Base-by-base conservation (phyloP, 2,888 invertebrate species). In the Oscheius myriophilus region DNA sequence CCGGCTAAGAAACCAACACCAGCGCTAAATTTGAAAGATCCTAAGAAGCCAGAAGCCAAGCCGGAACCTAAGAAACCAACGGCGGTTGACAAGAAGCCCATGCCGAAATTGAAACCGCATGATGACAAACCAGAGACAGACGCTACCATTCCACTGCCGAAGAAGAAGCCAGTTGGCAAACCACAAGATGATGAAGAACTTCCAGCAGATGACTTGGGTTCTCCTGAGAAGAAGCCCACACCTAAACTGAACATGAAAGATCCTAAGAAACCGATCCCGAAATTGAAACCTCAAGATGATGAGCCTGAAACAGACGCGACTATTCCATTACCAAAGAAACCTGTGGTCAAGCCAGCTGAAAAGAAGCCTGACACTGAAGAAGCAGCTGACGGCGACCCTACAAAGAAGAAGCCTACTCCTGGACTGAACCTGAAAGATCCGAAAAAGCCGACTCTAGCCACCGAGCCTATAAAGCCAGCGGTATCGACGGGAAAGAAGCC, bases 101-200 rank as follows among this genome's bases (percentile, higher is more conserved):
- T 21, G n/a, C 62, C 62, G 1, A 73, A 69, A 39, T 26, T 62
- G n/a, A 62, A 62, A 18, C 62, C 62, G 21, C 46, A 49, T 25
- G 62, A 62, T 26, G 62, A 62, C 12, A 49, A 62, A 26, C 62
- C 62, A 7, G 51, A 62, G 21, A 33, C 62, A 16, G 62, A 62
- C 26, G 62, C 62, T 1, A 62, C 62, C 11, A 26, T 62, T 39
- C 62, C 62, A 3, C n/a, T 62, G 12, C 62, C 62, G 23, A 58
- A 58, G 21, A 18, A 80, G 81, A 69, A 79, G 42, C 72, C 81
- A n/a, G 79, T 79, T 9, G 72, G 72, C 25, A 69, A 75, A 57
- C 55, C 58, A 21, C 71, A 46, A 21, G 76, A 33, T 54, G 75
- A 61, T 63, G 71, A 41, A 65, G 77, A 79, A 55, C 62, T 73